A percentile compares a stretch with the other conserved stretches of the same genome.
These are phyloP conservation scores for Bucco capensis DNA, from an alignment of 2,113 vertebrate genomes.

Conservation along the genomic window DNA sequence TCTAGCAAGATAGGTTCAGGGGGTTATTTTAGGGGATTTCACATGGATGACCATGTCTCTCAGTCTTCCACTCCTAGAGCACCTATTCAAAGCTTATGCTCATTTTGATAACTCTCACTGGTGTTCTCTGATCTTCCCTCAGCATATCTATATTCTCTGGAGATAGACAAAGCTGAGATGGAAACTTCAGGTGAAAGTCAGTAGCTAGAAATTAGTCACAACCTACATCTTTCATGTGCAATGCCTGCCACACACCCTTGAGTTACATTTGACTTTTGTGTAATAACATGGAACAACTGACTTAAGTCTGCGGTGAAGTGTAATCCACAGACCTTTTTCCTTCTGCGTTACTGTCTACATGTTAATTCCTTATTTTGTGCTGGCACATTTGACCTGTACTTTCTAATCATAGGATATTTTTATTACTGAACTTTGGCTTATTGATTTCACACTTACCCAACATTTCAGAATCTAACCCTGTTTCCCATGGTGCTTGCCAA, in stretches of 20 bases:
- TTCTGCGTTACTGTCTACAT: background rate
- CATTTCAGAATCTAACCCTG: background rate
- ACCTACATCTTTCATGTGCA: background rate
- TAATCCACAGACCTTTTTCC: background rate
- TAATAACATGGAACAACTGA: background rate
- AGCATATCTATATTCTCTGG: background rate
- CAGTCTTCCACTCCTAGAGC: background rate
- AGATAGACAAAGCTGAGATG: background rate
- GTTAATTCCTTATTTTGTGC: background rate
- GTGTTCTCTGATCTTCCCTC: background rate
- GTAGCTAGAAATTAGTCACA: background rate
- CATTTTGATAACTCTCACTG: background rate
- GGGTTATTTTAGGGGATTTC: background rate
- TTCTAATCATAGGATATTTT: background rate
- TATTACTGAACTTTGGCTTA: background rate
- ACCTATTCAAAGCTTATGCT: background rate
- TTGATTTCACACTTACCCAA: background rate
- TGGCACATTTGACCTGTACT: background rate
- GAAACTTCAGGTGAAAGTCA: background rate
- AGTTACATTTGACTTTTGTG: constrained; percentile 18
- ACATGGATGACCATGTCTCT: background rate
- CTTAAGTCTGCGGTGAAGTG: background rate
- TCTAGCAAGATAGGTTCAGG: background rate
- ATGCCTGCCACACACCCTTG: background rate
- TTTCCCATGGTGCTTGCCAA: background rate